Evolutionary conservation across 2,888 invertebrate genomes (phyloP), one percentile per base, ranked within the genome.

Genomic region (Pseudeuparius sepicola): DNA sequence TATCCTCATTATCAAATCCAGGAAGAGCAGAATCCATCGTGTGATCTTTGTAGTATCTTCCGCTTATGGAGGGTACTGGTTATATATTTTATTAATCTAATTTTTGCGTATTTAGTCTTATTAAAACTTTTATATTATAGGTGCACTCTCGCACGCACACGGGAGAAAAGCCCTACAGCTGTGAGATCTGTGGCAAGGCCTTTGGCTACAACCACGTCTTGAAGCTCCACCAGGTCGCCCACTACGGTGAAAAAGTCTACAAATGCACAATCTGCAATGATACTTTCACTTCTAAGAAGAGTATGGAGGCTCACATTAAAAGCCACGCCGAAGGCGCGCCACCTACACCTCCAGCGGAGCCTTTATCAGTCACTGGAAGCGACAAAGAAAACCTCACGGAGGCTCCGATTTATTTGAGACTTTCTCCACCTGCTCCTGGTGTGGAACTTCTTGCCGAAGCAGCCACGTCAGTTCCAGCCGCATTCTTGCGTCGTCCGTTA

Each of bases 151-250:
- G 89, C 23, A 89, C 89, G 2, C 89, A 89, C 56, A 89, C 89
- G 0, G 89, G 89, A 2, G 89, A 89, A 54, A 83, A 89, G 46
- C 89, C 89, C 0, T 89, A 89, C 55, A 83, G 84, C 31, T 89
- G 89, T 61, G 88, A 89, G 57, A 88, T 89, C 45, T 90, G 89
- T 55, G 81, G 86, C 40, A 84, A 89, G 45, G 83, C 84, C 34
- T 90, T 90, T 56, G 89, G 89, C 5, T 89, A 90, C 62, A 89
- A 89, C 57, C 89, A 89, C 58, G 89, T 90, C 3, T 65, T 89
- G 39, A 89, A 89, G 60, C 64, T 89, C 34, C 90, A 90, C 40
- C 61, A 62, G 46, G 88, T 89, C 18, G 86, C 88, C 48, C 90
- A 90, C 60, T 88, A 85, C 51, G 89, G 89, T 0, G 85, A 89